Evolutionary conservation across 2,888 invertebrate species (phyloP).

Genomic region (Troglohyphantes excavatus): DNA sequence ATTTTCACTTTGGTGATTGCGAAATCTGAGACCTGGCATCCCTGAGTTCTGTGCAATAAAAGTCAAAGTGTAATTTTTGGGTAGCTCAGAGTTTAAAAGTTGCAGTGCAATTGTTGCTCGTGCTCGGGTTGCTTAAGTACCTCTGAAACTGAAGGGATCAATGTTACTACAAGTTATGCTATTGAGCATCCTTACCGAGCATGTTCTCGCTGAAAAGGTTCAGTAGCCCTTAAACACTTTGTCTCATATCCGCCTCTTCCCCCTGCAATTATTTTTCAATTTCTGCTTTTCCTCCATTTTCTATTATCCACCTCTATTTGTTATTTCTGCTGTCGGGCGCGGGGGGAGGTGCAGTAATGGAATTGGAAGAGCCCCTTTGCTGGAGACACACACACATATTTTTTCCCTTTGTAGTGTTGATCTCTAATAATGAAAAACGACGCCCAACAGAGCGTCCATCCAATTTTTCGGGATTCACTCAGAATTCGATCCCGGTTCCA

Average conservation of each 20-base stretch:
- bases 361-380: background rate
- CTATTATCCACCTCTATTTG: conserved; percentile 16
- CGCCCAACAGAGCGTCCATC: conserved; percentile 36
- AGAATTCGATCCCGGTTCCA: conserved; percentile 66
- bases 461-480: conserved; percentile 58
- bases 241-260: background rate
- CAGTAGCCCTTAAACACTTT: background rate
- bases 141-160: background rate
- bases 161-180: background rate
- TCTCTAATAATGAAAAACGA: conserved; percentile 54
- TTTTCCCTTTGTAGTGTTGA: conserved; percentile 23
- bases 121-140: no score
- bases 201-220: background rate
- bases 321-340: background rate
- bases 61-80: no score
- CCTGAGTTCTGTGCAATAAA: no score
- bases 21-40: no score
- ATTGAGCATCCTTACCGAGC: background rate
- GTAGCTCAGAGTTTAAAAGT: no score
- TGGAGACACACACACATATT: background rate
- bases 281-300: conserved; percentile 10
- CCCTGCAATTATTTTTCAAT: conserved; percentile 5
- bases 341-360: background rate
- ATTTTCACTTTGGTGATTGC: no score
- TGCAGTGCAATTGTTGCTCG: no score